These are phyloP conservation scores for Calosoma granatense DNA, from an alignment of 1,140 invertebrate species.

Conservation along the genomic window DNA sequence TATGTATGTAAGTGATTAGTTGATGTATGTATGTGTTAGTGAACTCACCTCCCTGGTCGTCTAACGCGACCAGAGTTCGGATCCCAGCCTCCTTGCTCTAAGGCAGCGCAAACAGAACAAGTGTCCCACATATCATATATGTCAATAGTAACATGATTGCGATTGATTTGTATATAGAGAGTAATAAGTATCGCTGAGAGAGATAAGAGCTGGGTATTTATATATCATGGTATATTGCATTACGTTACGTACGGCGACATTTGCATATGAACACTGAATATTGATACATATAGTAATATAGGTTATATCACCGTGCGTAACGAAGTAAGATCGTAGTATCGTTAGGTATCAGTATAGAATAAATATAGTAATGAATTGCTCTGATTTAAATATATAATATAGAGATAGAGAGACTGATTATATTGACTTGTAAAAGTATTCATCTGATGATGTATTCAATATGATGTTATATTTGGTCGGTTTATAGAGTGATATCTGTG, in stretches of 20 bases:
- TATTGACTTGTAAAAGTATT: slow-evolving; percentile 14
- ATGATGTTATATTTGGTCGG: slow-evolving; percentile 2
- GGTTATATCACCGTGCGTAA: too few relatives aligned
- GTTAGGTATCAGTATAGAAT: too few relatives aligned
- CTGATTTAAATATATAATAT: too few relatives aligned
- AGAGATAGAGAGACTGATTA: too few relatives aligned
- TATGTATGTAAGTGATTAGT: neutral
- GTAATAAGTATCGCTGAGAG: slow-evolving; percentile 9
- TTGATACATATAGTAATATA: too few relatives aligned
- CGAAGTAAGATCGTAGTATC: too few relatives aligned
- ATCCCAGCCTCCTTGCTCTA: slow-evolving; percentile 99
- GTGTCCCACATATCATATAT: slow-evolving; percentile 42
- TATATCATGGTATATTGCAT: slow-evolving; percentile 11
- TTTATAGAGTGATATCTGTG: slow-evolving; percentile 4
- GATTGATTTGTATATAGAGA: slow-evolving; percentile 6
- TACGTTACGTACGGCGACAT: slow-evolving; percentile 2
- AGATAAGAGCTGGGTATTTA: slow-evolving; percentile 9
- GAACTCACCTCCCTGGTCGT: slow-evolving; percentile 98
- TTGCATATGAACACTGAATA: neutral
- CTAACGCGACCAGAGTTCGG: slow-evolving; percentile 96
- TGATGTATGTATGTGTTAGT: slow-evolving; percentile 12
- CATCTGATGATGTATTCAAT: neutral
- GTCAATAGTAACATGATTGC: slow-evolving; percentile 26
- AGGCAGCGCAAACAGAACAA: slow-evolving; percentile 64
- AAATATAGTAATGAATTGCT: too few relatives aligned